phyloP scores from a whole-genome alignment of 2,113 vertebrate genomes.

The Hipposideros armiger region DNA sequence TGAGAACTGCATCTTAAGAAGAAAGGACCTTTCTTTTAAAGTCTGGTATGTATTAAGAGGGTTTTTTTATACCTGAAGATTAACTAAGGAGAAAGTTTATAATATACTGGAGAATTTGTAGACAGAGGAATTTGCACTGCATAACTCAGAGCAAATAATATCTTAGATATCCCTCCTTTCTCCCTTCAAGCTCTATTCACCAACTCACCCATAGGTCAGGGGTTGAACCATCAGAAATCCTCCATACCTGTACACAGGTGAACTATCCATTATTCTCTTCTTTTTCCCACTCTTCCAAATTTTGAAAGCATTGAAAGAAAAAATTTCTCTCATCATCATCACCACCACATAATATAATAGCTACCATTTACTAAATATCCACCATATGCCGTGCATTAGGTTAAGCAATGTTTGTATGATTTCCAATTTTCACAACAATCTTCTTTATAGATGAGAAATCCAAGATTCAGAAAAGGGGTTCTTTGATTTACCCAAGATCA shows the following conservation, averaged over 20 bases:
- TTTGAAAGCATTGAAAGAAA: conserved; percentile 38
- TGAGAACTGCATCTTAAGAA: conserved; percentile 9
- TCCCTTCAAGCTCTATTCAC: not conserved
- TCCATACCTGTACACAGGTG: not conserved
- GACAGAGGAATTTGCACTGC: not conserved
- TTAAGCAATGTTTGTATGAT: conserved; percentile 1
- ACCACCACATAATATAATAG: not conserved
- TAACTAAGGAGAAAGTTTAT: not conserved
- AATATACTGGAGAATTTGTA: not conserved
- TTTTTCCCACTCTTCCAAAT: not conserved
- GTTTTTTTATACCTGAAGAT: conserved; percentile 16
- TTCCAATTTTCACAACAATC: not conserved
- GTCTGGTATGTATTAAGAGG: not conserved
- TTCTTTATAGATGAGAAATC: not conserved
- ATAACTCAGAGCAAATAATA: not conserved
- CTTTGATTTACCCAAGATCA: not conserved
- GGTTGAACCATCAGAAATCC: not conserved
- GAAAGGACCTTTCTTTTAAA: conserved; percentile 13
- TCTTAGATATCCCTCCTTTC: not conserved
- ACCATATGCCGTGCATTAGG: not conserved
- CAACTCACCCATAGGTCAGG: not conserved
- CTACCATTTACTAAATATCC: not conserved
- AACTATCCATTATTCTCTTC: not conserved
- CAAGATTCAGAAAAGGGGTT: not conserved
- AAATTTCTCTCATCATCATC: not conserved